Conservation (phyloP, 2,797 vertebrate genomes). For the Siniperca obscura region DNA sequence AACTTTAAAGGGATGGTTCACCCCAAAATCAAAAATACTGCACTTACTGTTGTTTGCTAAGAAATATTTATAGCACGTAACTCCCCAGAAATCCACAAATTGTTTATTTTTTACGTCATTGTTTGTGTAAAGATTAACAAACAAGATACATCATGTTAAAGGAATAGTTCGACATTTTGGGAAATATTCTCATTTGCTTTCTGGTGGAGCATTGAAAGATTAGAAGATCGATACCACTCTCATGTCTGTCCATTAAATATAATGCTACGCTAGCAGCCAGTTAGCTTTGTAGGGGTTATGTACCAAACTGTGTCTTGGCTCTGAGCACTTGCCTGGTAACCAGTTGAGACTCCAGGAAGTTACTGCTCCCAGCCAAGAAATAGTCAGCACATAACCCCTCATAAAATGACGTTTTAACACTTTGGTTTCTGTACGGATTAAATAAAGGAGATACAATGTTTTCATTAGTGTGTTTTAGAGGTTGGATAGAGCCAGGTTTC, state of each 20-base stretch:
- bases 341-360: not conserved
- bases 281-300: not conserved
- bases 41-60: too few species aligned
- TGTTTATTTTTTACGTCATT: not conserved
- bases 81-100: not conserved
- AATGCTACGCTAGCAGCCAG: rapidly evolving
- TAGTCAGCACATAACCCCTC: too few species aligned
- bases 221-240: not conserved
- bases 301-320: not conserved
- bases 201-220: not conserved
- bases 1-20: too few species aligned
- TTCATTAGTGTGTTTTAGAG: not conserved
- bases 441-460: not conserved
- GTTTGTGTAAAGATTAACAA: not conserved
- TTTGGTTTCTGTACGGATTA: not conserved
- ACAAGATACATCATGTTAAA: not conserved
- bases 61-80: too few species aligned
- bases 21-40: too few species aligned
- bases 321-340: not conserved
- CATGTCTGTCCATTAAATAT: too few species aligned
- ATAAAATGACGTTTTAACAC: not conserved
- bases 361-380: too few species aligned
- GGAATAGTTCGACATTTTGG: not conserved
- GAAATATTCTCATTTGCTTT: not conserved
- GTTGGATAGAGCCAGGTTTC: not conserved